Percentiles rank a stretch among this genome's conserved stretches.
Evolutionary conservation across 2,113 vertebrate species (phyloP).

Genomic region (Phoxinus phoxinus): DNA sequence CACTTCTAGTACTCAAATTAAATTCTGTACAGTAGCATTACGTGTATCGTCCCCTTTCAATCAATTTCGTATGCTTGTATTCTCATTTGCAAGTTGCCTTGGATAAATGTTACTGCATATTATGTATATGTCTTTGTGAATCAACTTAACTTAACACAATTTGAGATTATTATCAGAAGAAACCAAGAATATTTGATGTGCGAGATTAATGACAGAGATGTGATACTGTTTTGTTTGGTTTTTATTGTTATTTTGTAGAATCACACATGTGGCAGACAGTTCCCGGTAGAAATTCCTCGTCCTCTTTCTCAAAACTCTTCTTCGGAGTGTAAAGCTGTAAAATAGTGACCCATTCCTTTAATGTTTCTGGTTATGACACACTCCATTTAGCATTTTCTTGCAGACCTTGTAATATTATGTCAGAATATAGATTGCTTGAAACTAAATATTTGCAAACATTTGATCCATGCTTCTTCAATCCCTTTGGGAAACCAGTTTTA

Average conservation of each 20-base stretch:
- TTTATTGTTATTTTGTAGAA: constrained; percentile 52
- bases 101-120: too few relatives aligned
- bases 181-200: background rate
- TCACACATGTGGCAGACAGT: constrained; percentile 45
- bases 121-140: background rate
- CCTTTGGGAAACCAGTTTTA: background rate
- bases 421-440: background rate
- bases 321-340: constrained; percentile 48
- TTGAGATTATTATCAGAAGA: background rate
- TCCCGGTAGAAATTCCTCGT: constrained; percentile 36
- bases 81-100: background rate
- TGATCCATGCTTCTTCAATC: background rate
- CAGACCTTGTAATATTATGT: background rate
- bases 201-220: constrained; percentile 42
- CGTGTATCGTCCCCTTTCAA: background rate
- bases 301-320: constrained; percentile 51
- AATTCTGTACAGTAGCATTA: background rate
- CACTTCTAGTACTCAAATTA: background rate
- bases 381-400: background rate
- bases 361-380: constrained; percentile 18
- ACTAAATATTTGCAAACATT: background rate
- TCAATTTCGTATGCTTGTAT: background rate
- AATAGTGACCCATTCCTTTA: constrained; percentile 51
- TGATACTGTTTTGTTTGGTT: constrained; percentile 41
- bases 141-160: background rate